A percentile compares a stretch with the other conserved stretches of the same genome.
These are phyloP conservation scores for Halichondria panicea DNA, from an alignment of 37 sponge, comb jelly and placozoan genomes.

Conservation along the genomic window DNA sequence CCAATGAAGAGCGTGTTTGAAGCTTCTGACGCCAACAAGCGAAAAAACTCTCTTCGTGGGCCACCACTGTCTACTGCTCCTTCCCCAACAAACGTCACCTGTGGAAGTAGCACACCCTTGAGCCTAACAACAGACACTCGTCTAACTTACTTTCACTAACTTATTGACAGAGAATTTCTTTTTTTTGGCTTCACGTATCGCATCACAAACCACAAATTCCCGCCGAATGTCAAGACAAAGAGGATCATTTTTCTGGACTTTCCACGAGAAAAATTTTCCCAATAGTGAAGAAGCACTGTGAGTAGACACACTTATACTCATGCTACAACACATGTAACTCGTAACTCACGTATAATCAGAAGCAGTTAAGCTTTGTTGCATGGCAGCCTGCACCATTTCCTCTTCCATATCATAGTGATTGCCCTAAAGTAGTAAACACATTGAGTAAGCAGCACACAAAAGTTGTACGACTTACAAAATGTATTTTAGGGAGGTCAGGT, in stretches of 20 bases:
- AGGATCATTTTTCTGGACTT: too few species aligned
- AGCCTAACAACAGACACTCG: neutral
- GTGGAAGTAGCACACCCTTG: neutral
- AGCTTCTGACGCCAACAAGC: constrained; percentile 3
- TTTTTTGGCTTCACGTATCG: constrained; percentile 1
- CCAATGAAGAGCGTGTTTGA: neutral
- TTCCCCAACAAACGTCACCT: constrained; percentile 24
- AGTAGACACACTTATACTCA: too few species aligned
- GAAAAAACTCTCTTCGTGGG: constrained; percentile 23
- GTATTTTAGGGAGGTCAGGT: too few species aligned
- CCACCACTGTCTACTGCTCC: constrained; percentile 20
- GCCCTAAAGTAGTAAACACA: neutral
- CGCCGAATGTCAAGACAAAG: neutral
- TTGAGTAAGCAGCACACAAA: too few species aligned
- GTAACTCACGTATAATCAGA: too few species aligned
- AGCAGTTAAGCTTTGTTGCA: neutral
- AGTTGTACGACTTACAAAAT: too few species aligned
- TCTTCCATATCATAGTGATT: neutral
- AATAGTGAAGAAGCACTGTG: too few species aligned
- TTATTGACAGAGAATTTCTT: neutral
- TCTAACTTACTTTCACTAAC: neutral
- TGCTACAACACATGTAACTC: too few species aligned
- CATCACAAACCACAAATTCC: neutral
- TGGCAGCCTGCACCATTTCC: constrained; percentile 4
- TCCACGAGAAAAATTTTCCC: too few species aligned